These are phyloP conservation scores for Kradibia gibbosae DNA, from an alignment of 1,140 invertebrate species.

Conservation along the genomic window DNA sequence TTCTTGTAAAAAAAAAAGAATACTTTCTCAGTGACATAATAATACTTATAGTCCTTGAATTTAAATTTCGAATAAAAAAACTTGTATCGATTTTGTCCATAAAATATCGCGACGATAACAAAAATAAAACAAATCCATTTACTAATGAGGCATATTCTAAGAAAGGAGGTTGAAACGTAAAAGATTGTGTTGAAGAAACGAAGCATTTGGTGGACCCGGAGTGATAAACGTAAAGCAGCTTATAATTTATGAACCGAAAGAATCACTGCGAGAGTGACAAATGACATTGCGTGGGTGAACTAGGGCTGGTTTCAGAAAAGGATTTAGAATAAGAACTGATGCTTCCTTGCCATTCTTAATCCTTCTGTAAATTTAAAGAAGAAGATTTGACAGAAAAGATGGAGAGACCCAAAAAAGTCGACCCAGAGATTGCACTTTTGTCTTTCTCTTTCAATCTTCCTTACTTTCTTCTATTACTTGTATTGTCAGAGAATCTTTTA, in stretches of 20 bases:
- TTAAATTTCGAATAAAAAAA: slow-evolving; percentile 2
- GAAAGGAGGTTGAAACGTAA: not conserved
- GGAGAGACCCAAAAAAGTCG: slow-evolving; percentile 15
- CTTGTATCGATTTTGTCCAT: slow-evolving; percentile 18
- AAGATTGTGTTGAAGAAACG: not conserved
- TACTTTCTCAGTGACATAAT: no score
- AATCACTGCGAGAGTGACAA: slow-evolving; percentile 38
- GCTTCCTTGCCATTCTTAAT: slow-evolving; percentile 50
- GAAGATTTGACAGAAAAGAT: slow-evolving; percentile 21
- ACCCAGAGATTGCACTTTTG: slow-evolving; percentile 43
- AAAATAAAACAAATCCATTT: not conserved
- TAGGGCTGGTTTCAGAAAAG: not conserved
- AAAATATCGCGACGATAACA: not conserved
- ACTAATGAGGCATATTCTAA: not conserved
- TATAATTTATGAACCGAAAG: slow-evolving; percentile 43
- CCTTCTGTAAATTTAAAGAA: slow-evolving; percentile 45
- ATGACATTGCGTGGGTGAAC: slow-evolving; percentile 42
- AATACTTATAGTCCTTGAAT: no score
- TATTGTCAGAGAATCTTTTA: slow-evolving; percentile 34
- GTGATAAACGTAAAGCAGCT: slow-evolving; percentile 33
- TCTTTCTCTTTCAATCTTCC: not conserved
- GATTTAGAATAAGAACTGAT: slow-evolving; percentile 3
- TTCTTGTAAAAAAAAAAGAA: no score
- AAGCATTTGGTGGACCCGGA: slow-evolving; percentile 2
- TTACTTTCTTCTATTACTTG: not conserved